A percentile compares a stretch with the other conserved stretches of the same genome.
phyloP scores from a whole-genome alignment of 2,888 invertebrate genomes.

The Callimorpha dominula region DNA sequence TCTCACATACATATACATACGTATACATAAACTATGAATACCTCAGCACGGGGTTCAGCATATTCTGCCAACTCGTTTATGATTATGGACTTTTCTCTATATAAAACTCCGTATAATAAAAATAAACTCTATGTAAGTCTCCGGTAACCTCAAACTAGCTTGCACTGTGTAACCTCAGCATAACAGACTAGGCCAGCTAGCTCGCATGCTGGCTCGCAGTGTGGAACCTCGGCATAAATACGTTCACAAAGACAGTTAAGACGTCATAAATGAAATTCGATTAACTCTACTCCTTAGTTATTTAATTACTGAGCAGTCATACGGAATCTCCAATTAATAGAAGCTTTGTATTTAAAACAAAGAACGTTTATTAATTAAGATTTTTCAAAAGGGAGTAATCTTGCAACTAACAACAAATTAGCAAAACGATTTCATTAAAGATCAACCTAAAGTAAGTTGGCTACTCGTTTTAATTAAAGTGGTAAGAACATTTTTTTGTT shows the following conservation, averaged over 20 bases:
- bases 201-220: no score
- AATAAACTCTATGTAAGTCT: no score
- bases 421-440: conserved; percentile 55
- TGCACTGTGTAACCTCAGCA: no score
- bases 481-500: conserved; percentile 47
- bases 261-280: not conserved
- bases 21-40: no score
- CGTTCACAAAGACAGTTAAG: not conserved
- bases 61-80: no score
- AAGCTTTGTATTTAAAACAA: conserved; percentile 21
- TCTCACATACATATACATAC: no score
- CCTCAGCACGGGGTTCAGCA: no score
- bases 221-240: not conserved
- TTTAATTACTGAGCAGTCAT: conserved; percentile 18
- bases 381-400: conserved; percentile 47
- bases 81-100: no score
- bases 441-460: conserved; percentile 39
- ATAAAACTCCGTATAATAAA: no score
- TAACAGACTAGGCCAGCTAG: no score
- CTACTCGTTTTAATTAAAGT: conserved; percentile 59
- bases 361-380: conserved; percentile 43
- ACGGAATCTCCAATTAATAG: conserved; percentile 19
- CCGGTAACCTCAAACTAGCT: no score
- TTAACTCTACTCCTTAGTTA: not conserved
- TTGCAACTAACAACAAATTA: conserved; percentile 55